phyloP scores from a whole-genome alignment of 1,140 invertebrate genomes.

The Reticulitermes speratus region DNA sequence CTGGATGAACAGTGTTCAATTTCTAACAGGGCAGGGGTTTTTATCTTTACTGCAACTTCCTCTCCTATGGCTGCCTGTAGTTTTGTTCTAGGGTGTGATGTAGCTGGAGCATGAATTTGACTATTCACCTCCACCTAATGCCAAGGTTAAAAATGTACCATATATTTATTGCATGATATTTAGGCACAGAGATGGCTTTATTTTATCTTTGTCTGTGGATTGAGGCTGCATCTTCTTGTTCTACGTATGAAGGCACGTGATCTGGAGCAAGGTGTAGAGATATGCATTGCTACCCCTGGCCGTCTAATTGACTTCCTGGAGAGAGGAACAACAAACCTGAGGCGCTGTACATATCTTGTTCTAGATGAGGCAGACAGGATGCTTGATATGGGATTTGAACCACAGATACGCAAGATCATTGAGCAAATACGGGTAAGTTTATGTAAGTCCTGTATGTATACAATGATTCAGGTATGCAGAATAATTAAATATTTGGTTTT shows the following conservation, averaged over 20 bases:
- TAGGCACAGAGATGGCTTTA: too few species aligned
- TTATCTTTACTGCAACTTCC: too few species aligned
- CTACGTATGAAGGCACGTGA: conserved; percentile 62
- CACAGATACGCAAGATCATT: conserved; percentile 96
- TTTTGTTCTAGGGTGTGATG: too few species aligned
- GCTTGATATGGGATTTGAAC: conserved; percentile 99
- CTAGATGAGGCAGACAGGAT: conserved; percentile 98
- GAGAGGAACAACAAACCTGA: conserved; percentile 67
- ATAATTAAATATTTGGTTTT: not conserved
- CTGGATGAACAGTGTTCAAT: too few species aligned
- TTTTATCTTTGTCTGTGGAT: conserved; percentile 31
- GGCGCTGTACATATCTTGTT: conserved; percentile 89
- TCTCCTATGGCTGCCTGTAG: too few species aligned
- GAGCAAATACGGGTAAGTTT: conserved; percentile 79
- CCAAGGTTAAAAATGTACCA: too few species aligned
- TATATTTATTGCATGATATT: too few species aligned
- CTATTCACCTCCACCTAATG: too few species aligned
- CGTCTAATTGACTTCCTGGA: conserved; percentile 97
- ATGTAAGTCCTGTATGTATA: not conserved
- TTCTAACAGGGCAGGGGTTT: too few species aligned
- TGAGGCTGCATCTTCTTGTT: not conserved
- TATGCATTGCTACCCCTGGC: conserved; percentile 96
- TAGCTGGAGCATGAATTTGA: too few species aligned
- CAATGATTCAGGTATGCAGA: not conserved
- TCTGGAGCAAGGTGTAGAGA: conserved; percentile 86